A percentile compares a stretch with the other conserved stretches of the same genome.
Conservation (phyloP, 37 sponge, comb jelly and placozoan genomes). For the Amphimedon queenslandica region DNA sequence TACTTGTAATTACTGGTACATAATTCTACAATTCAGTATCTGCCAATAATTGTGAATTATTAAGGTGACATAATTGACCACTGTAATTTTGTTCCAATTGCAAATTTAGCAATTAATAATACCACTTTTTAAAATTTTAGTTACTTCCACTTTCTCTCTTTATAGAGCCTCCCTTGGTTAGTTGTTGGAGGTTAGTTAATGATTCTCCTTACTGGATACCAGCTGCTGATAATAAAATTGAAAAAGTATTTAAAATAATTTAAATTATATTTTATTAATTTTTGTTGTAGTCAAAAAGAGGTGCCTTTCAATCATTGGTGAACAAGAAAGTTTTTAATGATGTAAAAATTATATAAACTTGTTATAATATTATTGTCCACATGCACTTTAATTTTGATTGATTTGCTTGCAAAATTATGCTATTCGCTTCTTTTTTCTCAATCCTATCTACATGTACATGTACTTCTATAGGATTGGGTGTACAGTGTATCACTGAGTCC, state of each 20-base stretch:
- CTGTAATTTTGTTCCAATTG: no score
- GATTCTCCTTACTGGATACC: constrained; percentile 57
- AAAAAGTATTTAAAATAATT: background rate
- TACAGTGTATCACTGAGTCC: constrained; percentile 40
- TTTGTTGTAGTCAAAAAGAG: background rate
- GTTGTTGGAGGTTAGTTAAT: constrained; percentile 70
- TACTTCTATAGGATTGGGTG: constrained; percentile 22
- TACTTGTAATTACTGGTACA: no score
- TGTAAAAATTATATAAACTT: background rate
- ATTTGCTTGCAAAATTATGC: no score
- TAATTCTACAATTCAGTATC: no score
- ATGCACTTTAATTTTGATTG: no score
- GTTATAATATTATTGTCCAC: no score
- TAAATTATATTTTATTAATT: background rate
- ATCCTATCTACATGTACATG: background rate
- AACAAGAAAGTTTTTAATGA: background rate
- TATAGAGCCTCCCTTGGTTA: constrained; percentile 18
- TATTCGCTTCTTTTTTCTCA: background rate
- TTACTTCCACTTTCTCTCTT: no score
- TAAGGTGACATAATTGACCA: no score
- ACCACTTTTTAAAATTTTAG: no score
- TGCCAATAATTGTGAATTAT: no score
- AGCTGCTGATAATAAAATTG: background rate
- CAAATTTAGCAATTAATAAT: no score
- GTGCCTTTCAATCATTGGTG: background rate